Base-by-base conservation (phyloP, 1,140 invertebrate species). In the Eupristina koningsbergeri region DNA sequence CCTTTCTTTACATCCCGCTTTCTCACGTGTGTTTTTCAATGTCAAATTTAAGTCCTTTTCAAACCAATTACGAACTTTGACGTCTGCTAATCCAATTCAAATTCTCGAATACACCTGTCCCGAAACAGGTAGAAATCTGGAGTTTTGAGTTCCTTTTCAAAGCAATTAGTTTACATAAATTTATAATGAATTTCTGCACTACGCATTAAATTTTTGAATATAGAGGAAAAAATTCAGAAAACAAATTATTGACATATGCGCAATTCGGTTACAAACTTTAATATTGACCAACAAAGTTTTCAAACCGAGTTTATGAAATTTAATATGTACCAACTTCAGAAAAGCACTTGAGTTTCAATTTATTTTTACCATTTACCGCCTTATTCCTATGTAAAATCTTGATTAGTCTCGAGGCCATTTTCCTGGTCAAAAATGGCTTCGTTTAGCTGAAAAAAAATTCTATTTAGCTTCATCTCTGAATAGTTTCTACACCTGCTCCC, bases 361-460 rank as follows among this genome's bases (percentile, higher is more conserved):
- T 50, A 53, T 36, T 80, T 73, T 80, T 73, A 50, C n/a, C 47
- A 81, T 81, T 81, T 74, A 81, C 31, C 31, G 45, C 29, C 53
- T 71, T 9, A 45, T 34, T 19, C 58, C 53, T 64, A 47, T 63
- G 36, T 31, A 45, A 47, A 58, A 31, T 11, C 64, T 78, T 83
- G 74, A 83, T 83, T 83, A 83, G 81, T 53, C 81, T 53, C 74
- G 53, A 58, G 34, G 36, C 81, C 29, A 36, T 78, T 81, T 81
- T 74, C 53, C 69, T 63, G 29, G 50, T 26, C 34, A 53, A 64
- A 29, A 83, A 83, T 75, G 45, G 61, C 74, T 83, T 83, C 75
- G 76, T 83, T 78, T 83, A 64, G 47, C 61, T 41, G 36, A 83
- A 83, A 83, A 83, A 83, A 83, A 64, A 53, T 75, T 77, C 81